phyloP scores from a whole-genome alignment of 2,113 vertebrate species.

The Rousettus leschenaultii region DNA sequence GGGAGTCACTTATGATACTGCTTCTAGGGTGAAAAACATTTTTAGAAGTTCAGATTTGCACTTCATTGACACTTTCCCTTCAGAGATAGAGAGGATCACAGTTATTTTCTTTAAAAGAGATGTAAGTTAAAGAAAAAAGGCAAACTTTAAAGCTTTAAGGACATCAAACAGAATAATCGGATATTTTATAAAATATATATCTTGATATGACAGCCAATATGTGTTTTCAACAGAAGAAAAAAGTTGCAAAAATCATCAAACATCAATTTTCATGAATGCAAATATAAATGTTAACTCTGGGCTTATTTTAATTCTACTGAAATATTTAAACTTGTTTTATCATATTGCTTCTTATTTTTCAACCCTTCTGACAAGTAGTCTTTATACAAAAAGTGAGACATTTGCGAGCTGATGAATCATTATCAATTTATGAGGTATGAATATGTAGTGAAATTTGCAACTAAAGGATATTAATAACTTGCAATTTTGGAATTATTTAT shows the following conservation, averaged over 20 bases:
- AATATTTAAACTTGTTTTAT: conserved; percentile 75
- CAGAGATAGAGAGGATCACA: conserved; percentile 41
- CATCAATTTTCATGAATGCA: conserved; percentile 73
- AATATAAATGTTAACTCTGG: conserved; percentile 66
- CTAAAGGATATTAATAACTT: conserved; percentile 57
- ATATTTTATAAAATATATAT: conserved; percentile 78
- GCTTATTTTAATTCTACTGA: conserved; percentile 70
- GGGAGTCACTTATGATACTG: not conserved
- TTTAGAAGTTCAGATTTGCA: conserved; percentile 50
- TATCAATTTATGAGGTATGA: conserved; percentile 73
- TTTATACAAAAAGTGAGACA: conserved; percentile 51
- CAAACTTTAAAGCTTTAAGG: conserved; percentile 70
- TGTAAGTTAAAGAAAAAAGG: conserved; percentile 55
- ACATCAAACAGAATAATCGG: conserved; percentile 81
- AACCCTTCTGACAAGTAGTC: conserved; percentile 73
- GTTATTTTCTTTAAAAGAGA: conserved; percentile 51
- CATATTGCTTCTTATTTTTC: conserved; percentile 67
- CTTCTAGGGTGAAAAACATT: not conserved
- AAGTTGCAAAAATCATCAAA: conserved; percentile 61
- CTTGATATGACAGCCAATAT: conserved; percentile 60
- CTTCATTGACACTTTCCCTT: conserved; percentile 48
- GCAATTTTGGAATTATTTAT: conserved; percentile 71
- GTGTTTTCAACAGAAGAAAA: conserved; percentile 65
- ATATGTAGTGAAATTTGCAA: conserved; percentile 70
- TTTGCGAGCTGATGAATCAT: conserved; percentile 69